Conservation (phyloP, 1,140 invertebrate genomes). For the Tetraneura akinire region DNA sequence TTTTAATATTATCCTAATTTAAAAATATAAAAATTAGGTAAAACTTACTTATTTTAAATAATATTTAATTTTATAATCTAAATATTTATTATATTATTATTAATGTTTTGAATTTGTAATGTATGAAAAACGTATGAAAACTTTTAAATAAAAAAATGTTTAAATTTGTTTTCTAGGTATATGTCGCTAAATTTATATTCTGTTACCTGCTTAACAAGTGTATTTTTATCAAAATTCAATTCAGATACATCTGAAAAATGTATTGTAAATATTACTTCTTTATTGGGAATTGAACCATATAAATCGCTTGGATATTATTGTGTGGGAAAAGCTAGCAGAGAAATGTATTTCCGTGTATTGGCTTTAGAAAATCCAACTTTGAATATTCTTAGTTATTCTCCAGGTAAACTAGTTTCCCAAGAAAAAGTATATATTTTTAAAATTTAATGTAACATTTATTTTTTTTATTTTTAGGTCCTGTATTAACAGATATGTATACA, state of each 20-base stretch:
- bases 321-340: conserved; percentile 84
- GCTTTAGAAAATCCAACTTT: conserved; percentile 78
- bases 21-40: too few species aligned
- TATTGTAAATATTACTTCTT: conserved; percentile 86
- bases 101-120: too few species aligned
- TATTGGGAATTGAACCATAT: conserved; percentile 76
- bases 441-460: not conserved
- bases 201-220: conserved; percentile 74
- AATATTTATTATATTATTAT: too few species aligned
- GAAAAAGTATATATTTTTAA: not conserved
- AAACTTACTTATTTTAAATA: too few species aligned
- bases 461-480: conserved; percentile 62
- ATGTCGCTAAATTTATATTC: conserved; percentile 58
- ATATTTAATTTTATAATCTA: too few species aligned
- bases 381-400: conserved; percentile 86
- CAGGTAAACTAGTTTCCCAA: conserved; percentile 63
- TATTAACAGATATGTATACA: conserved; percentile 86
- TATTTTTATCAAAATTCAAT: conserved; percentile 69
- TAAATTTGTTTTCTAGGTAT: conserved; percentile 54
- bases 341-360: conserved; percentile 85
- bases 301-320: conserved; percentile 80
- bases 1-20: too few species aligned
- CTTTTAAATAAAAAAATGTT: too few species aligned
- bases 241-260: conserved; percentile 60
- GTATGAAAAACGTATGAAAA: too few species aligned